Evolutionary conservation across 2,888 invertebrate species (phyloP).

Genomic region (Tinea trinotella): DNA sequence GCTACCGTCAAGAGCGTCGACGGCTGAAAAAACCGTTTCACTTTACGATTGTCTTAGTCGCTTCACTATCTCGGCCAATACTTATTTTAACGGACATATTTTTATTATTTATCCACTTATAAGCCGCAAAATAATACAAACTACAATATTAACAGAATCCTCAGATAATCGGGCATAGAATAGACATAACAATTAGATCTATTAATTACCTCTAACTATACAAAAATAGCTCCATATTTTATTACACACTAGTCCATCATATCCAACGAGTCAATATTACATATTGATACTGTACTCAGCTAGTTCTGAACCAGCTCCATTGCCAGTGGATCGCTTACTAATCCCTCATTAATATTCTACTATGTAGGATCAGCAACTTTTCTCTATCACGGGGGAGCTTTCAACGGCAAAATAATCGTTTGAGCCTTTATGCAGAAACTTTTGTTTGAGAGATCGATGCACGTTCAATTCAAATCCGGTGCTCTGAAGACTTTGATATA

Average conservation of each 20-base stretch:
- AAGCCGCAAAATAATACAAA: too few species aligned
- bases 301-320: conserved; percentile 5
- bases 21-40: too few species aligned
- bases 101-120: too few species aligned
- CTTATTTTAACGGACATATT: too few species aligned
- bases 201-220: too few species aligned
- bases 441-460: conserved; percentile 13
- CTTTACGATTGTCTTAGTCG: too few species aligned
- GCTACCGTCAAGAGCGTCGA: too few species aligned
- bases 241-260: too few species aligned
- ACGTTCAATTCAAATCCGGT: conserved; percentile 3
- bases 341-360: conserved; percentile 20
- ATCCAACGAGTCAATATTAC: background rate
- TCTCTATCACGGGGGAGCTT: conserved; percentile 15
- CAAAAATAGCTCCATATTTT: background rate
- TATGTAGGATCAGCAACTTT: conserved; percentile 19
- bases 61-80: too few species aligned
- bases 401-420: conserved; percentile 14
- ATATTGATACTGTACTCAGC: conserved; percentile 1
- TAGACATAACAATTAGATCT: too few species aligned
- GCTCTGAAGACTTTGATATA: background rate
- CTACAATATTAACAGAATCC: too few species aligned
- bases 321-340: conserved; percentile 7
- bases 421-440: conserved; percentile 14
- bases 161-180: too few species aligned